Percentiles rank a stretch among this genome's conserved stretches.
phyloP scores from a whole-genome alignment of 2,113 vertebrate genomes.

The Cricetomys ansorgei region DNA sequence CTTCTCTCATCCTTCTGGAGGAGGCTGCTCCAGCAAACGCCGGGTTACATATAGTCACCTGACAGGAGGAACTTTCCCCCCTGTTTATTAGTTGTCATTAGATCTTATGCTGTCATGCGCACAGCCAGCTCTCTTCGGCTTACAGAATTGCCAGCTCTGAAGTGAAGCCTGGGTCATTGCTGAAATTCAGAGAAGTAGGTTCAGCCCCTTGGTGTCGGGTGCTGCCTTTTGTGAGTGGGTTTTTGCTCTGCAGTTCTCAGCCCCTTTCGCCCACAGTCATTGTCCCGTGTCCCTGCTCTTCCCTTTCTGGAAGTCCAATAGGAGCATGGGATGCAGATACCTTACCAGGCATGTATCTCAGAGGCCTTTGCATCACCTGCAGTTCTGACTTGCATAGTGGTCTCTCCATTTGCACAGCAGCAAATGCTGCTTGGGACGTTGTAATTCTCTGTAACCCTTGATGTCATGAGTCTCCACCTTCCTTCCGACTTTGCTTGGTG shows the following conservation, averaged over 20 bases:
- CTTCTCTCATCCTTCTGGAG: conserved; percentile 48
- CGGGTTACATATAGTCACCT: conserved; percentile 3
- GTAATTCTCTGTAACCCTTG: background rate
- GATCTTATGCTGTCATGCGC: background rate
- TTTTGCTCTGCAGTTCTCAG: background rate
- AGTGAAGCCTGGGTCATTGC: background rate
- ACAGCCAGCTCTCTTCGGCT: background rate
- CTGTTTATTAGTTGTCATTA: background rate
- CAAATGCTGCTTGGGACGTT: background rate
- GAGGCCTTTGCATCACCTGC: background rate
- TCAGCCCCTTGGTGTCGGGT: background rate
- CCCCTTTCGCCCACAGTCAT: background rate
- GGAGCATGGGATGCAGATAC: background rate
- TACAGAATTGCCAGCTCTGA: background rate
- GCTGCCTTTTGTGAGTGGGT: background rate
- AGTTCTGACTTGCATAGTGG: background rate
- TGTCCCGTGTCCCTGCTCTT: background rate
- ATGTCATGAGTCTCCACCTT: too few species aligned
- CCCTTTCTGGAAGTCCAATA: background rate
- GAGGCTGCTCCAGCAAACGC: conserved; percentile 40
- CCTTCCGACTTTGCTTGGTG: background rate
- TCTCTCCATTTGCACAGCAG: background rate
- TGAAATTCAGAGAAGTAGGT: too few species aligned
- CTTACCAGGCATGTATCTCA: background rate
- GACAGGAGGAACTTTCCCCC: conserved; percentile 30